Evolutionary conservation across 2,888 invertebrate genomes (phyloP), one percentile per base, ranked within the genome.

Genomic region (Drosophila anomelani): DNA sequence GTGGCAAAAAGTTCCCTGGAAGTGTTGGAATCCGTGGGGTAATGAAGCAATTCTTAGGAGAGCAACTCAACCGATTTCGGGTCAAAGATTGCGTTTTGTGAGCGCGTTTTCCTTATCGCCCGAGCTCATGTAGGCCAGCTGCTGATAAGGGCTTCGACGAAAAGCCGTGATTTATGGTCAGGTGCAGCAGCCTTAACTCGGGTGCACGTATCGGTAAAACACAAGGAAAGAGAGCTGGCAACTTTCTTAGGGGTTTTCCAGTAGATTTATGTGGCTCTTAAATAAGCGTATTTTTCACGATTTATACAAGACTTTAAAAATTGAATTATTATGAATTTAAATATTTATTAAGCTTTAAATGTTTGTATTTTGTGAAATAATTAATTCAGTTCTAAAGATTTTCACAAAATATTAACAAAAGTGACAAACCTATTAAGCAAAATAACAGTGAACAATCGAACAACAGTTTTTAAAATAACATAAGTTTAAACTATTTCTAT

Each of bases 1-100:
- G 46, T 64, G 71, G 81, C 81, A 36, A 81, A 83, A 77, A 81
- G 67, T 87, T 84, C 82, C 36, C 49, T 72, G 71, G 85, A 84
- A 87, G 57, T 49, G 67, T 56, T 23, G 68, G 36, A 43, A 67
- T 67, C 69, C 70, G 34, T 51, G 36, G 63, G 69, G 81, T 84
- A 84, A 84, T 84, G 87, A 84, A 84, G 84, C 87, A 87, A 87
- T 84, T 87, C 80, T 77, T 78, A 80, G 59, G 49, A 69, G 46
- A 69, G 46, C 72, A 79, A 61, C 4, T 60, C 73, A 67, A 80
- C 62, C 80, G 82, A 86, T 84, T 80, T 85, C 80, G 56, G 75
- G 69, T 64, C 85, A 79, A 53, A 79, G 87, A 87, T 84, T 84
- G 76, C 41, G 38, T 17, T 47, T 20, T 60, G 55, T 69, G 61